A percentile compares a stretch with the other conserved stretches of the same genome.
phyloP scores from a whole-genome alignment of 2,888 invertebrate species.

The Euplexia lucipara region DNA sequence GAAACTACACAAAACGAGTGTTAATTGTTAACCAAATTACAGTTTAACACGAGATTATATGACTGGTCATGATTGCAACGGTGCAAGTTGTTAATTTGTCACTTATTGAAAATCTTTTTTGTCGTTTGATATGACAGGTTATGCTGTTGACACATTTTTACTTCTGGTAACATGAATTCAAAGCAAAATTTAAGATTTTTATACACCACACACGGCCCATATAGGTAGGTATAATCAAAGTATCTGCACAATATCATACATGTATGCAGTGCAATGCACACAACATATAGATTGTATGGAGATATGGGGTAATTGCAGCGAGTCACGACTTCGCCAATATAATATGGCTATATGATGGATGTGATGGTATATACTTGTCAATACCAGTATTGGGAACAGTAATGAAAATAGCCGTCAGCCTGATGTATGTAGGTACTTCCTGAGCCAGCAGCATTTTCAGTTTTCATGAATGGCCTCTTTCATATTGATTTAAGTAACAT shows the following conservation, averaged over 20 bases:
- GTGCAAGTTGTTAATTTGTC: conserved; percentile 1
- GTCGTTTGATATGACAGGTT: not conserved
- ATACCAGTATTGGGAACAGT: conserved; percentile 11
- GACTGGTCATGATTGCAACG: conserved; percentile 9
- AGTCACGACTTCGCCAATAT: conserved; percentile 21
- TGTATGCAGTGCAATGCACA: conserved; percentile 13
- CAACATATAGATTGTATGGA: conserved; percentile 17
- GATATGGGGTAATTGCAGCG: conserved; percentile 8
- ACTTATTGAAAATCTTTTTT: not conserved
- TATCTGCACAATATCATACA: conserved; percentile 17
- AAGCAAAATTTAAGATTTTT: conserved; percentile 17
- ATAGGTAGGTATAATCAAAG: conserved; percentile 18
- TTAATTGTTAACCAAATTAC: conserved; percentile 39
- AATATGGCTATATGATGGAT: conserved; percentile 16
- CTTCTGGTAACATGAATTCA: not conserved
- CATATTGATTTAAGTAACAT: conserved; percentile 25
- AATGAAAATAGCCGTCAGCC: not conserved
- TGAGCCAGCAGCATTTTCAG: conserved; percentile 1
- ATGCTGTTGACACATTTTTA: conserved; percentile 1
- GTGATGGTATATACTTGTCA: not conserved
- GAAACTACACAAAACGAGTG: too few relatives aligned
- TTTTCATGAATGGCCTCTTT: conserved; percentile 22
- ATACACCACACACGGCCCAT: not conserved
- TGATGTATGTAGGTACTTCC: not conserved
- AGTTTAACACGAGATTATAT: conserved; percentile 34